A percentile compares a stretch with the other conserved stretches of the same genome.
Evolutionary conservation across 2,888 invertebrate genomes (phyloP).

Genomic region (Cylindroiulus punctatus): DNA sequence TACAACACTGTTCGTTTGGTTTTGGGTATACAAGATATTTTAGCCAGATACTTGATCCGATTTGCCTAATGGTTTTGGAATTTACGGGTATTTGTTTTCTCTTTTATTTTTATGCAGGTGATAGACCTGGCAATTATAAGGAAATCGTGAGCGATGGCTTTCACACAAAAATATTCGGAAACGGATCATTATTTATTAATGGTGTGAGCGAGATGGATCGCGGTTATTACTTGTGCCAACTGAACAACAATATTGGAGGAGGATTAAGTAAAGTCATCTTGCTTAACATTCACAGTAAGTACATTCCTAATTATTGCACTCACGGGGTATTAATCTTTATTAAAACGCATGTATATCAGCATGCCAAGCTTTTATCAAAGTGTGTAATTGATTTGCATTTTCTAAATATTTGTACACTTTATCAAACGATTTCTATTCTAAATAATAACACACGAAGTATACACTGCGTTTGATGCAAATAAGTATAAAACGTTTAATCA

Average conservation of each 20-base stretch:
- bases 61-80: not conserved
- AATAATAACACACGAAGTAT: too few relatives aligned
- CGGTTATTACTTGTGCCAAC: conserved; percentile 58
- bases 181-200: conserved; percentile 56
- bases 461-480: too few relatives aligned
- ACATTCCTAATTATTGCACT: not conserved
- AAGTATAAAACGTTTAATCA: too few relatives aligned
- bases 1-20: not conserved
- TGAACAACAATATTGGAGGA: conserved; percentile 57
- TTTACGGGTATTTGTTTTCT: not conserved
- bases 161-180: conserved; percentile 53
- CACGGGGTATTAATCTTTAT: too few relatives aligned
- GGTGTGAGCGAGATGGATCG: conserved; percentile 55
- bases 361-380: too few relatives aligned
- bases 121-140: conserved; percentile 58
- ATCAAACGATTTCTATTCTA: too few relatives aligned
- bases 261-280: conserved; percentile 58
- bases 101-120: conserved; percentile 54
- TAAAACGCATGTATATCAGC: too few relatives aligned
- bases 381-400: too few relatives aligned
- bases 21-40: not conserved
- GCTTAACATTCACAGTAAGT: conserved; percentile 58
- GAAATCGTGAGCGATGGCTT: conserved; percentile 55
- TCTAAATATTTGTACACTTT: too few relatives aligned
- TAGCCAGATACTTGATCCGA: not conserved